Conservation (phyloP, 2,888 invertebrate species). For the Drosophila paranaensis region DNA sequence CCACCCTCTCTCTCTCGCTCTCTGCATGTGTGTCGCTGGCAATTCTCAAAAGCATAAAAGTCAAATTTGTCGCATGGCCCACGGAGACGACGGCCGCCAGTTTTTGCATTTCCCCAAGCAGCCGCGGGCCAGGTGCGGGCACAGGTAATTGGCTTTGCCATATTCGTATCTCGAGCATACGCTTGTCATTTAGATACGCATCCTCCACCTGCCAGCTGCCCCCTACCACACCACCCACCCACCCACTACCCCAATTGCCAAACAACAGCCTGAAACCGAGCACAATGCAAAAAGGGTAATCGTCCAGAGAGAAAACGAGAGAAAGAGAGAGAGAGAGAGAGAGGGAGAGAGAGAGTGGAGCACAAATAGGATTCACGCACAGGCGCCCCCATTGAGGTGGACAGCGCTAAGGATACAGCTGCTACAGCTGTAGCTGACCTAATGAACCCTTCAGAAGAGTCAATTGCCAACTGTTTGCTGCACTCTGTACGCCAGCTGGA, state of each 20-base stretch:
- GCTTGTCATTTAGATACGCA: conserved; percentile 69
- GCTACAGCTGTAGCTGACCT: conserved; percentile 11
- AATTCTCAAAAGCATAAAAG: conserved; percentile 78
- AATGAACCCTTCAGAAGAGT: conserved; percentile 25
- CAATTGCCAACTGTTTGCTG: conserved; percentile 11
- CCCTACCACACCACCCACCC: neutral
- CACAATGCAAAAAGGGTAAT: neutral
- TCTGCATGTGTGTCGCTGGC: conserved; percentile 65
- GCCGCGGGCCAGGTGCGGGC: conserved; percentile 38
- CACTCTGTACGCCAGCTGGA: neutral
- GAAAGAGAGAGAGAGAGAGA: neutral
- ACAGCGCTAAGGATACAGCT: neutral
- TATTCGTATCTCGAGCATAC: conserved; percentile 66
- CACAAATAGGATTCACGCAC: neutral
- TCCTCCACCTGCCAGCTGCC: conserved; percentile 22
- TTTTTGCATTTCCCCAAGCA: conserved; percentile 59
- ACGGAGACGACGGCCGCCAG: conserved; percentile 60
- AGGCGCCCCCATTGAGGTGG: conserved; percentile 1
- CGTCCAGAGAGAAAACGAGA: neutral
- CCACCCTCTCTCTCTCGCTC: too few species aligned
- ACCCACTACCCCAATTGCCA: neutral
- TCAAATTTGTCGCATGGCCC: conserved; percentile 77
- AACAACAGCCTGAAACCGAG: neutral
- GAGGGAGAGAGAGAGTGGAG: neutral
- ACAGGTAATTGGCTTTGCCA: conserved; percentile 71